Evolutionary conservation across 2,797 vertebrate species (phyloP).

Genomic region (Hipposideros larvatus): DNA sequence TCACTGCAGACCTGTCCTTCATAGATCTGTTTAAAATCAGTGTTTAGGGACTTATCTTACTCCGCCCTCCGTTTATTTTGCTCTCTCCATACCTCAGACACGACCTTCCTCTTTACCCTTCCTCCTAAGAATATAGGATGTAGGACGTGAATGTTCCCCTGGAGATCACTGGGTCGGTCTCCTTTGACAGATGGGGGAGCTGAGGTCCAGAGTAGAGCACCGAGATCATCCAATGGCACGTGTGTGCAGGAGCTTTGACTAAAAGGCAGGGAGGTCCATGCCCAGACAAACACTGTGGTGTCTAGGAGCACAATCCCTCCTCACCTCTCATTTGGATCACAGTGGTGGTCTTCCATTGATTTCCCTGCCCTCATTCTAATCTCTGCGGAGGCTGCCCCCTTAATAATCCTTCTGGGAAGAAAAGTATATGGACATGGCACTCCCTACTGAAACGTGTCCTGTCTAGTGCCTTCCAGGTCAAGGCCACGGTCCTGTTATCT

Average conservation of each 20-base stretch:
- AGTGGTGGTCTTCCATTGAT: accelerated
- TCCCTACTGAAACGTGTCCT: background rate
- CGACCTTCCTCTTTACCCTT: background rate
- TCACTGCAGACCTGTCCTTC: background rate
- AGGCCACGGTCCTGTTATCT: background rate
- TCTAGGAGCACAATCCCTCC: accelerated
- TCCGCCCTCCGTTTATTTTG: background rate
- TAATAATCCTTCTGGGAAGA: background rate
- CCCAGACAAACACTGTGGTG: background rate
- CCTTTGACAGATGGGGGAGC: background rate
- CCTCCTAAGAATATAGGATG: background rate
- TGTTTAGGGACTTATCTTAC: background rate
- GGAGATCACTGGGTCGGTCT: background rate
- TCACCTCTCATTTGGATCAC: background rate
- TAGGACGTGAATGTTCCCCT: background rate
- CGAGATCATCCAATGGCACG: background rate
- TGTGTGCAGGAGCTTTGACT: background rate
- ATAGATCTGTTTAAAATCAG: background rate
- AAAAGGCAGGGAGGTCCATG: accelerated
- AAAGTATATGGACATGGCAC: background rate
- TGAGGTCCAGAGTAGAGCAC: background rate
- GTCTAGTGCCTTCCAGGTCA: background rate
- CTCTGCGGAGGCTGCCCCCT: background rate
- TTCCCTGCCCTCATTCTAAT: background rate
- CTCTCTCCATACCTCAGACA: background rate